These are phyloP conservation scores for Podocnemis expansa DNA, from an alignment of 2,113 vertebrate genomes.

Conservation along the genomic window DNA sequence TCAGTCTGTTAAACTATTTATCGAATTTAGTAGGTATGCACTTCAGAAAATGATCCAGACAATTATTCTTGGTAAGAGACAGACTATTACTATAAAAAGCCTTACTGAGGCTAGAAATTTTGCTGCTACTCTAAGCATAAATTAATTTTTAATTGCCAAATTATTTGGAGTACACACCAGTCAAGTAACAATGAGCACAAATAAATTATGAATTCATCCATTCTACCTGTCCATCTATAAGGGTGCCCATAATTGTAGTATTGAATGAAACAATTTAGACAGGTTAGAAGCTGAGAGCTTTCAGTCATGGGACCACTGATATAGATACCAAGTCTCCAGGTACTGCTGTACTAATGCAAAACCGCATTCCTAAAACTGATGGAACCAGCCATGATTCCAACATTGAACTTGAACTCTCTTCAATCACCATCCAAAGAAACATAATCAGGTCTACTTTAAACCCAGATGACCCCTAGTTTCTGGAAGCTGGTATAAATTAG, in stretches of 20 bases:
- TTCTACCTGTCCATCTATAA: neutral
- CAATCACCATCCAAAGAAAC: neutral
- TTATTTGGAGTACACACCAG: neutral
- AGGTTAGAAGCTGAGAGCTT: neutral
- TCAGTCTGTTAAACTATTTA: neutral
- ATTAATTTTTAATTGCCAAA: rapidly evolving
- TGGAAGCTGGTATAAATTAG: neutral
- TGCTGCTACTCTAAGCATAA: neutral
- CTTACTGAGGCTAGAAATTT: neutral
- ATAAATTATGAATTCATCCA: neutral
- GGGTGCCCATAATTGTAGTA: neutral
- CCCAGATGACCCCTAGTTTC: neutral
- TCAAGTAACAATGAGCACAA: neutral
- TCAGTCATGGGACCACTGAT: too few relatives aligned
- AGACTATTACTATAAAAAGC: conserved; percentile 45
- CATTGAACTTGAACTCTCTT: neutral
- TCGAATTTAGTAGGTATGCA: conserved; percentile 30
- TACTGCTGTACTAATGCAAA: too few relatives aligned
- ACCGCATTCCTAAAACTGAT: too few relatives aligned
- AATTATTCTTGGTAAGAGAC: conserved; percentile 62
- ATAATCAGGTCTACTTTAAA: neutral
- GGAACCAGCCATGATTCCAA: too few relatives aligned
- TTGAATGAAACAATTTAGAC: neutral
- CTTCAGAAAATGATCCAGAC: conserved; percentile 41
- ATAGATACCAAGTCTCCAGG: too few relatives aligned